Percentiles rank a stretch among this genome's conserved stretches.
Conservation (phyloP, 2,113 vertebrate species). For the Nematolebias whitei region DNA sequence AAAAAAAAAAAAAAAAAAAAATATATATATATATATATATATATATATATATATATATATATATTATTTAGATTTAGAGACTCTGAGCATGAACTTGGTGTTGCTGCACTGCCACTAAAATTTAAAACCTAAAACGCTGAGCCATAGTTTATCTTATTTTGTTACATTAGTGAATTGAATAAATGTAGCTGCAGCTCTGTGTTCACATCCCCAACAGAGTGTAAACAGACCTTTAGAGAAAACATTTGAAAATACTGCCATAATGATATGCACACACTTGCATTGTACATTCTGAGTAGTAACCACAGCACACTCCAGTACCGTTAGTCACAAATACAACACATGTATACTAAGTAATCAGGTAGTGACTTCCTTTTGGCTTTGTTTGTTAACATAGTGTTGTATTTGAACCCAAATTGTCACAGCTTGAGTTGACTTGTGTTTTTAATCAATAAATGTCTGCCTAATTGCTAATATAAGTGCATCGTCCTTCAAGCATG, state of each 20-base stretch:
- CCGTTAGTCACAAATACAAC: not conserved
- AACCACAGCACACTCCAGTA: not conserved
- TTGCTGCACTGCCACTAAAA: not conserved
- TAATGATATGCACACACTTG: not conserved
- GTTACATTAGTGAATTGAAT: not conserved
- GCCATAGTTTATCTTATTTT: not conserved
- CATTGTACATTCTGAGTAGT: not conserved
- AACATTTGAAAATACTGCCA: not conserved
- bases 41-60: no score
- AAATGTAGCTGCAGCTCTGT: not conserved
- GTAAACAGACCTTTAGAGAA: not conserved
- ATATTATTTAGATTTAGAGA: not conserved
- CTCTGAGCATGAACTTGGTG: not conserved
- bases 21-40: no score
- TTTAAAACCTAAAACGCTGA: not conserved
- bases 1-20: no score
- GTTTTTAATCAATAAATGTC: constrained; percentile 8
- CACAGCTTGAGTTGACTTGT: not conserved
- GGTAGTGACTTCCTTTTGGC: not conserved
- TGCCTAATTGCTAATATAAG: constrained; percentile 11
- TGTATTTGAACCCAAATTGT: not conserved
- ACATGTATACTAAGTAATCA: not conserved
- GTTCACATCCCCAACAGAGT: not conserved
- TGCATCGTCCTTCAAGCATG: constrained; percentile 32
- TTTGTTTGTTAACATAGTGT: not conserved